Conservation (phyloP, 2,113 vertebrate species). For the Hippocampus comes region DNA sequence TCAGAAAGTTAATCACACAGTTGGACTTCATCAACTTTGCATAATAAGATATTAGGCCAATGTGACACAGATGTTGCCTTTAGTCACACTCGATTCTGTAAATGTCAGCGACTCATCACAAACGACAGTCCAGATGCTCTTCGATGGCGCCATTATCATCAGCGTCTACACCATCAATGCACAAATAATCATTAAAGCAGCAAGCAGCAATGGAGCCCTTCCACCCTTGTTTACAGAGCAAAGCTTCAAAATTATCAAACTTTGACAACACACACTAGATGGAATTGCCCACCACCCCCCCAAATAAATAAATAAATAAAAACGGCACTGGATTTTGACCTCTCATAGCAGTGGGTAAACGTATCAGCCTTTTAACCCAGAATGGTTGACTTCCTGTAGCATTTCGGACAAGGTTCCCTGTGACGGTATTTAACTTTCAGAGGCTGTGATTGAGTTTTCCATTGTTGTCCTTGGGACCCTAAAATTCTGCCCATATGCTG, state of each 20-base stretch:
- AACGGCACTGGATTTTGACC: no score
- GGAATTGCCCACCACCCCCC: no score
- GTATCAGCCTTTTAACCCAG: no score
- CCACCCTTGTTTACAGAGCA: neutral
- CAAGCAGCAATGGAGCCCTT: neutral
- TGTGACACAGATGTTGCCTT: slow-evolving; percentile 6
- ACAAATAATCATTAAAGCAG: slow-evolving; percentile 3
- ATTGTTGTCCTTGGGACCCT: no score
- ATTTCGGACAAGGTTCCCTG: no score
- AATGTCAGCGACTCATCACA: slow-evolving; percentile 1
- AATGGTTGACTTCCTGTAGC: no score
- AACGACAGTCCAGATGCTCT: slow-evolving; percentile 7
- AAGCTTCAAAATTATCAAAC: neutral
- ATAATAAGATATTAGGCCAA: slow-evolving; percentile 5
- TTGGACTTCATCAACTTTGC: slow-evolving; percentile 3
- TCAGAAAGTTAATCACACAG: neutral
- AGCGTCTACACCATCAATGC: neutral
- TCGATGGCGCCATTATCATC: neutral
- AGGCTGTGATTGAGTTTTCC: no score
- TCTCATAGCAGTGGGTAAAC: no score
- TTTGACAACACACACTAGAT: neutral
- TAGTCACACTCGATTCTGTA: neutral
- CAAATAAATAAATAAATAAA: no score
- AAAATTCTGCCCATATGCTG: no score
- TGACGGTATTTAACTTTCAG: no score